Evolutionary conservation across 1,140 invertebrate species (phyloP), one percentile per base, ranked within the genome.

Genomic region (Drosophila truncata): DNA sequence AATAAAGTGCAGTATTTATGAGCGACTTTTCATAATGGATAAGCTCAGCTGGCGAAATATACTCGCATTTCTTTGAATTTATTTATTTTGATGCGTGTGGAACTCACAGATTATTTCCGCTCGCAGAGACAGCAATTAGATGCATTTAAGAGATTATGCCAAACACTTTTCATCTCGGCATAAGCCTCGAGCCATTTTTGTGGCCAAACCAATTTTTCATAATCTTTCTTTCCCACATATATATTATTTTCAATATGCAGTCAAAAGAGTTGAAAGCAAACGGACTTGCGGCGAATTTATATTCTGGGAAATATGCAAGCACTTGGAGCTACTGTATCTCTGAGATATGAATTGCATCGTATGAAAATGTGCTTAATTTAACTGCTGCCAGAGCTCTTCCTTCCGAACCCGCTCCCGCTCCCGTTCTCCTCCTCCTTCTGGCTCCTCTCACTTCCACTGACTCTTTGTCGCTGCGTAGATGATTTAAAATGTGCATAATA

Each of bases 401-500:
- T 46, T 39, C 37, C 41, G 9, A 18, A 16, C 44, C 14, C 23
- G 14, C 35, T 2, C 14, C 37, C 6, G n/a, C n/a, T n/a, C n/a
- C n/a, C n/a, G n/a, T n/a, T n/a, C n/a, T n/a, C n/a, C n/a, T n/a
- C 2, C 2, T 20, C 18, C 41, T 8, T 35, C 50, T 13, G 10
- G 18, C 42, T 52, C 55, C 20, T 42, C 29, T 16, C 57, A 49
- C 55, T 61, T 29, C 49, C 42, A n/a, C 39, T 50, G 62, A 41
- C 49, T 73, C 65, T 74, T 65, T 76, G 64, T 83, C 75, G 82
- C 67, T 87, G 82, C 80, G 80, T 80, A 88, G 82, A 87, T 88
- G 80, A 88, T 90, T 88, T 90, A 90, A 88, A 88, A 88, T 88
- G 84, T 88, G 84, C 84, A 88, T 88, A 88, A 88, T 87, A 87